Percentiles rank a stretch among this genome's conserved stretches.
These are phyloP conservation scores for Alauda arvensis DNA, from an alignment of 2,797 vertebrate genomes.

Conservation along the genomic window DNA sequence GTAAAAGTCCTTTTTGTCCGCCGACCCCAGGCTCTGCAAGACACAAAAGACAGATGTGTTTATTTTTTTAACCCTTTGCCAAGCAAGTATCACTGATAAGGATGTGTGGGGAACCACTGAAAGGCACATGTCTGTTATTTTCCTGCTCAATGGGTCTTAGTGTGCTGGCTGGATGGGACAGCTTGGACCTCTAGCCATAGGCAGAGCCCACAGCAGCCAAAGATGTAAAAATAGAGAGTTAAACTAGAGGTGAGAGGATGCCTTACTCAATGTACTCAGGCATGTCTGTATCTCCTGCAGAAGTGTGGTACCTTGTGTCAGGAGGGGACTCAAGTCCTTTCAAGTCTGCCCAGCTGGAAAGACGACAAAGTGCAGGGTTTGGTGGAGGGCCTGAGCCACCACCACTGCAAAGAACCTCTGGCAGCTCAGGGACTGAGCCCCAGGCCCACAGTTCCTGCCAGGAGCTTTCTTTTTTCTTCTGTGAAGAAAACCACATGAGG, in stretches of 20 bases:
- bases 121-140: neutral
- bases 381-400: neutral
- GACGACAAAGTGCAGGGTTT: neutral
- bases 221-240: neutral
- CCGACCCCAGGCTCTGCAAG: constrained; percentile 88
- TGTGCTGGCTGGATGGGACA: neutral
- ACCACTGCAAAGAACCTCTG: neutral
- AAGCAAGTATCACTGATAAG: neutral
- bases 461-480: neutral
- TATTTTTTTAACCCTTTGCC: neutral
- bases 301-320: neutral
- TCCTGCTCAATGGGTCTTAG: fast-evolving
- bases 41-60: constrained; percentile 14
- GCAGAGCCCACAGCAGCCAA: neutral
- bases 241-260: neutral
- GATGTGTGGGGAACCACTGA: neutral
- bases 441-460: neutral
- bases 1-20: constrained; percentile 85
- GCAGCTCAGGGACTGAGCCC: neutral
- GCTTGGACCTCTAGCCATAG: neutral
- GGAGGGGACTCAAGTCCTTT: neutral
- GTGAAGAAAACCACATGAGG: neutral
- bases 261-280: too few relatives aligned
- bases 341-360: neutral
- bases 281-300: neutral